Base-by-base conservation (phyloP, 2,888 invertebrate genomes). In the Acronicta leporina region DNA sequence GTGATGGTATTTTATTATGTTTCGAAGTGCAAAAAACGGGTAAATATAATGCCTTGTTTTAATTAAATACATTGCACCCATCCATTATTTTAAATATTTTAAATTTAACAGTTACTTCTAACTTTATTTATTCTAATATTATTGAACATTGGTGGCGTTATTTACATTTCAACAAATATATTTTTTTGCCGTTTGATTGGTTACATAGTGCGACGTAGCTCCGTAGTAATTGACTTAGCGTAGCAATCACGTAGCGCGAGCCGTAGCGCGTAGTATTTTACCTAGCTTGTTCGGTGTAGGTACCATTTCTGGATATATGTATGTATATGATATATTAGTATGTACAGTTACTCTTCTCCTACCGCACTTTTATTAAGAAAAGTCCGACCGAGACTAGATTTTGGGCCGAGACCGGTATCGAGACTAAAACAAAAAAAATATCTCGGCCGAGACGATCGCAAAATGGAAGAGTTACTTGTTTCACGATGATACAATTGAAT, bases 221-320 rank as follows among this genome's bases (percentile, higher is more conserved):
- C 42, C 58, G 68, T 55, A 60, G 59, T 52, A 64, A 72, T 72
- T 68, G 68, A 64, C 58, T 68, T 68, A 64, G 56, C 75, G 73
- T 72, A 68, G 76, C 76, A 72, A 75, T 72, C 73, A 68, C 68
- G 68, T 72, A 71, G 63, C 71, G 40, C 30, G 45, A 4, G 40
- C 45, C 16, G 63, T 59, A 75, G 71, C 72, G 51, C 55, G 48
- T 71, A 67, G 63, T 53, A 15, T 44, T 63, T 70, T 61, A 58
- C 42, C 47, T 47, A 51, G 59, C 53, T 45, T 61, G 53, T 61
- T 58, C 58, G 64, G 58, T 66, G 54, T 53, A 40, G 20, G 20
- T 20, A 20, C 4, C 2, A 20, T 20, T 20, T 3, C 20, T 20
- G 20, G 20, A 2, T 20, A 20, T 20, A n/a, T n/a, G n/a, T n/a